Evolutionary conservation across 2,797 vertebrate genomes (phyloP).

Genomic region (Parotocinclus haroldoi): DNA sequence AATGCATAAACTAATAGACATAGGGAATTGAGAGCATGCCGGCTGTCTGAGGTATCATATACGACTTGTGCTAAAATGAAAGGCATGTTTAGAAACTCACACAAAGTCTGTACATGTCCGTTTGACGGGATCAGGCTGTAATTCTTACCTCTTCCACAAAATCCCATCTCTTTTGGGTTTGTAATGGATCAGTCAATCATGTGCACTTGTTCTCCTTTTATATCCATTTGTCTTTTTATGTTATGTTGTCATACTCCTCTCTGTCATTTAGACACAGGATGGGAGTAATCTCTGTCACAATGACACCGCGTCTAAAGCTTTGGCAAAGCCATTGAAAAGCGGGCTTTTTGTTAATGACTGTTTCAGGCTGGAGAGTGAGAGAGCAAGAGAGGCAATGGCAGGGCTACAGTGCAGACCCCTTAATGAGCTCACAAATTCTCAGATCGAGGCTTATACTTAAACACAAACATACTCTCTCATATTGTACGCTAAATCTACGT

Average conservation of each 20-base stretch:
- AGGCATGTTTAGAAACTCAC: background rate
- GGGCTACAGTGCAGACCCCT: slow-evolving; percentile 5
- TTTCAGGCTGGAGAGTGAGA: slow-evolving; percentile 55
- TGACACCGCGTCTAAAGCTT: slow-evolving; percentile 62
- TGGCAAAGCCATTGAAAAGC: slow-evolving; percentile 62
- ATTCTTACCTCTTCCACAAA: slow-evolving; percentile 26
- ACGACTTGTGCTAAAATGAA: slow-evolving; percentile 16
- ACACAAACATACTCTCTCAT: too few species aligned
- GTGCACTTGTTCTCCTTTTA: slow-evolving; percentile 18
- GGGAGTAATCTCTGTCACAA: slow-evolving; percentile 61
- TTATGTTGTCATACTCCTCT: slow-evolving; percentile 50
- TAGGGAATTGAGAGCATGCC: slow-evolving; percentile 2
- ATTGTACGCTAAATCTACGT: too few species aligned
- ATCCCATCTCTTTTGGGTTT: slow-evolving; percentile 23
- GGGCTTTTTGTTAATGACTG: slow-evolving; percentile 58
- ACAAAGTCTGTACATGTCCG: background rate
- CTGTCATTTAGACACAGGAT: slow-evolving; percentile 56
- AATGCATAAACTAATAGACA: slow-evolving; percentile 22
- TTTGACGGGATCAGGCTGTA: slow-evolving; percentile 19
- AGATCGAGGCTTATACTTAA: slow-evolving; percentile 1
- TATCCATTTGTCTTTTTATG: slow-evolving; percentile 39
- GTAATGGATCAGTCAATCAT: slow-evolving; percentile 49
- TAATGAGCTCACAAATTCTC: slow-evolving; percentile 17
- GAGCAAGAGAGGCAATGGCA: slow-evolving; percentile 43
- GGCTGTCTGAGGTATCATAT: background rate